A percentile compares a stretch with the other conserved stretches of the same genome.
Conservation (phyloP, 2,888 invertebrate genomes). For the Coelopa pilipes region DNA sequence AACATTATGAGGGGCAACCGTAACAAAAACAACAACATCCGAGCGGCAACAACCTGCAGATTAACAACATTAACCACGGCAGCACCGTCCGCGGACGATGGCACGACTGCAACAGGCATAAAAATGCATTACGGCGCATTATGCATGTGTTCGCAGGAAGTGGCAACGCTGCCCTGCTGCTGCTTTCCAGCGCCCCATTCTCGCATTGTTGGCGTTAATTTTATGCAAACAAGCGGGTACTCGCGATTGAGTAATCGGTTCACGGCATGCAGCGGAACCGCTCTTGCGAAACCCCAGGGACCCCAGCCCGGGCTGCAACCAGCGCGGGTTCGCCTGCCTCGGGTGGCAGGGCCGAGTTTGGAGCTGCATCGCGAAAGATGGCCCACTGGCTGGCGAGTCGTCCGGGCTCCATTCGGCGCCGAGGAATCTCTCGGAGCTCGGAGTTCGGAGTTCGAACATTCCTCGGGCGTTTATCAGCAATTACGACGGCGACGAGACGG, state of each 20-base stretch:
- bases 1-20: slow-evolving; percentile 24
- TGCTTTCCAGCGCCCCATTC: no score
- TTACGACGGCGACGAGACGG: slow-evolving; percentile 50
- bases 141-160: slow-evolving; percentile 18
- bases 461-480: slow-evolving; percentile 65
- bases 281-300: not conserved
- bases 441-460: no score
- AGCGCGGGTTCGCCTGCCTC: not conserved
- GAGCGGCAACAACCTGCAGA: slow-evolving; percentile 1
- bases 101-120: not conserved
- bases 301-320: not conserved
- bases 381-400: not conserved
- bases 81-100: not conserved
- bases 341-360: no score
- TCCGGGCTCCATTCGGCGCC: not conserved
- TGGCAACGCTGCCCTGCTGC: slow-evolving; percentile 41
- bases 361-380: not conserved
- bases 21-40: not conserved
- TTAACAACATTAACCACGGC: not conserved
- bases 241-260: not conserved
- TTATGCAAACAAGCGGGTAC: no score
- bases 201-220: no score
- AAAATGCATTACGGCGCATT: not conserved
- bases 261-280: slow-evolving; percentile 38
- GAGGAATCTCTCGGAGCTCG: no score